Conservation (phyloP, 2,888 invertebrate species). For the Agonopterix arenella region DNA sequence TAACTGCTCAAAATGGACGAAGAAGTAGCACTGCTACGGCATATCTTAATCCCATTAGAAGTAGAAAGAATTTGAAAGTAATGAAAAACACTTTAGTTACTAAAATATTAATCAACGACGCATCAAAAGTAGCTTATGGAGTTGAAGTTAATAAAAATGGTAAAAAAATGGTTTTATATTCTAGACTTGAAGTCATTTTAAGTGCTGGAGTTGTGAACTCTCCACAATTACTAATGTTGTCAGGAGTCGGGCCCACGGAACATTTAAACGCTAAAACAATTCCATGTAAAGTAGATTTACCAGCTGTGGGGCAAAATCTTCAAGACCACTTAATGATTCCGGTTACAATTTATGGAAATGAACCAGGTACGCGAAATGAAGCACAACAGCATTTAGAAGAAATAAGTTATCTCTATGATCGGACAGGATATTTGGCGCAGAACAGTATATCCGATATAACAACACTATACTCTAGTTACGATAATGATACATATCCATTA, state of each 20-base stretch:
- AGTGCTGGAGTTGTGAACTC: slow-evolving; percentile 67
- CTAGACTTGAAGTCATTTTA: slow-evolving; percentile 60
- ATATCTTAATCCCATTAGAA: slow-evolving; percentile 42
- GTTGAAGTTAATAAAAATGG: slow-evolving; percentile 40
- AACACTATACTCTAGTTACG: background rate
- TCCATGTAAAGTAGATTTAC: slow-evolving; percentile 42
- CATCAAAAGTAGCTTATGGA: slow-evolving; percentile 45
- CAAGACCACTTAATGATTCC: slow-evolving; percentile 68
- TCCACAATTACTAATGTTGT: slow-evolving; percentile 68
- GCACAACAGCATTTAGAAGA: slow-evolving; percentile 36
- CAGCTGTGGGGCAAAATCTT: slow-evolving; percentile 70
- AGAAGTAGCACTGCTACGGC: slow-evolving; percentile 65
- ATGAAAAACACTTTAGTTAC: slow-evolving; percentile 65
- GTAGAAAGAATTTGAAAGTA: slow-evolving; percentile 45
- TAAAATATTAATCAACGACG: slow-evolving; percentile 60
- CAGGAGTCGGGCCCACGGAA: slow-evolving; percentile 64
- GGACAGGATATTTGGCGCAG: slow-evolving; percentile 65
- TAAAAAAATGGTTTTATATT: slow-evolving; percentile 20
- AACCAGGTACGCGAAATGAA: slow-evolving; percentile 27
- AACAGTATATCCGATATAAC: slow-evolving; percentile 21
- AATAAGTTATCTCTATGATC: slow-evolving; percentile 64
- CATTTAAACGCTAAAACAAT: slow-evolving; percentile 50
- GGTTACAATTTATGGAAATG: slow-evolving; percentile 39
- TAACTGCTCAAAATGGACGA: slow-evolving; percentile 58
- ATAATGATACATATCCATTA: slow-evolving; percentile 1